A percentile compares a stretch with the other conserved stretches of the same genome.
Evolutionary conservation across 2,113 vertebrate genomes (phyloP).

Genomic region (Myotis lucifugus): DNA sequence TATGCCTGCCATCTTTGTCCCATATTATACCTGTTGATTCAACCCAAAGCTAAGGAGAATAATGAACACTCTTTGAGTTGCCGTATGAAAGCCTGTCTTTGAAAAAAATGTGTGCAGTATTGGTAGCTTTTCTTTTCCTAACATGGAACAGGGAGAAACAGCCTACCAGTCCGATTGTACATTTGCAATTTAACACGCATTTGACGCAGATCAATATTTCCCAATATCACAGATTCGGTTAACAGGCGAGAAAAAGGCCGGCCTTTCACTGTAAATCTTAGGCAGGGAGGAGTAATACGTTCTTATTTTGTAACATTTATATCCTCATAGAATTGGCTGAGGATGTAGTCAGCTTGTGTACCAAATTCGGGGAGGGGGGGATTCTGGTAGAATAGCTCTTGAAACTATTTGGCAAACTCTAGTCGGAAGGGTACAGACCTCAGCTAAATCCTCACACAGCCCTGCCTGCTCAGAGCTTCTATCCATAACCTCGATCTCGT

Average conservation of each 20-base stretch:
- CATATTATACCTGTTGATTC: background rate
- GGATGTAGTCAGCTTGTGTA: background rate
- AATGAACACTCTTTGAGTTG: background rate
- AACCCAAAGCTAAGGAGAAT: background rate
- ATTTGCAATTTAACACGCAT: slow-evolving; percentile 14
- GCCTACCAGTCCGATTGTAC: background rate
- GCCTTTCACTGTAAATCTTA: background rate
- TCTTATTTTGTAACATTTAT: background rate
- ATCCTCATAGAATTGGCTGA: slow-evolving; percentile 18
- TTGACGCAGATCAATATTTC: background rate
- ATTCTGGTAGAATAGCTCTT: background rate
- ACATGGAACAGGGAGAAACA: background rate
- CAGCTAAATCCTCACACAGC: background rate
- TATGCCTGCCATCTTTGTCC: background rate
- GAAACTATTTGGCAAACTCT: background rate
- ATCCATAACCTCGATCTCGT: slow-evolving; percentile 9
- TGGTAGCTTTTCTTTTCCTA: background rate
- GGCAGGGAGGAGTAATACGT: background rate
- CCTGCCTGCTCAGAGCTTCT: background rate
- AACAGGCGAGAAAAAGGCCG: slow-evolving; percentile 31
- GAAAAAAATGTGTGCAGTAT: background rate
- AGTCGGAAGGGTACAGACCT: background rate
- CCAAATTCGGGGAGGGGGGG: background rate
- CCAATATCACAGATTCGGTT: background rate
- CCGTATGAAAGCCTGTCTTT: background rate